Evolutionary conservation across 2,113 vertebrate genomes (phyloP), one percentile per base, ranked within the genome.

Genomic region (Polyodon spathula): DNA sequence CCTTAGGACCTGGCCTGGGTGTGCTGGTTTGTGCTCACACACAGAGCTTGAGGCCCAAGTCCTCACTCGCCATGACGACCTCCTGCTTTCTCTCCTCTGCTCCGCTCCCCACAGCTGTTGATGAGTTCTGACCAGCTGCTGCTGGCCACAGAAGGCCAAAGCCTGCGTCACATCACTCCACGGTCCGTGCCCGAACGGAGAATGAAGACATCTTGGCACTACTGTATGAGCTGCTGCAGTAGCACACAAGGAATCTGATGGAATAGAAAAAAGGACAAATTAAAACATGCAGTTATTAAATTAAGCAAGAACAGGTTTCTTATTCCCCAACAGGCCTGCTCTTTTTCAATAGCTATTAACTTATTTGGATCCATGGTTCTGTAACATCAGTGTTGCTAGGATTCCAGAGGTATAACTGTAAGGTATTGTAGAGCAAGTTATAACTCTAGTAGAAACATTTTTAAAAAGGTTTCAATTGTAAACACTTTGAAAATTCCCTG

Each of bases 201-300:
- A 89, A 91, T 70, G 84, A 88, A 78, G 80, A 88, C 63, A 75
- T 87, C 73, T 79, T 72, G 9, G 86, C 85, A 71, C 78, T 71
- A 63, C 59, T 80, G 74, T 85, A 82, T 62, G 73, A 73, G 16
- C 64, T 66, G 72, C 68, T 74, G 66, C 76, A 68, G 71, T 78
- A 84, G 73, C 76, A 68, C 54, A 65, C 72, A 69, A 88, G 73
- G 73, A 79, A 82, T 79, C 87, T 86, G 74, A 75, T 4, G 68
- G 62, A 67, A 8, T 63, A 76, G 65, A 65, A 68, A 73, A 69
- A 41, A 5, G 12, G 17, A 2, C 0, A 37, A 54, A 68, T 16
- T 11, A 37, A 39, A 54, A n/a, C 4, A 6, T 58, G 38, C 44
- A 46, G 44, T 46, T 46, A 46, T 46, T 46, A 46, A 46, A 10